These are phyloP conservation scores for Lydus trimaculatus DNA, from an alignment of 2,888 invertebrate species.

Conservation along the genomic window DNA sequence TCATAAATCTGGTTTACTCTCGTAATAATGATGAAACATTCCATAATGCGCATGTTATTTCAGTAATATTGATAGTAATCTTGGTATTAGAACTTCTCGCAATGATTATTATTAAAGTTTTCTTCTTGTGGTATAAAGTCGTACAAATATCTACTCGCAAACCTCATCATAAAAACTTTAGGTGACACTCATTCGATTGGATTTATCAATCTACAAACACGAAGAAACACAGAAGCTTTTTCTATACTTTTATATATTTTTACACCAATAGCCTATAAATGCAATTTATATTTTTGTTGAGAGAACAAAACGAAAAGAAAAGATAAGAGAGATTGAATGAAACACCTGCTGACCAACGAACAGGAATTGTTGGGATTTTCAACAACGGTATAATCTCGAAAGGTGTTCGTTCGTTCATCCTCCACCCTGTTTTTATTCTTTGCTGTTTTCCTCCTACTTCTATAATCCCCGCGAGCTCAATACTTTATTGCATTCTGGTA, in stretches of 20 bases:
- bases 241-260: not conserved
- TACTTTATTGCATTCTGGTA: constrained; percentile 21
- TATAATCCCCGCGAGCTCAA: constrained; percentile 22
- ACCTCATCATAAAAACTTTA: constrained; percentile 12
- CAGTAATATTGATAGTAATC: constrained; percentile 15
- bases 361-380: not conserved
- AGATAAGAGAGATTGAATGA: not conserved
- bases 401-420: too few relatives aligned
- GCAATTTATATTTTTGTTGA: not conserved
- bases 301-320: not conserved
- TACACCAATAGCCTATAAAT: not conserved
- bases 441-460: constrained; percentile 9
- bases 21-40: not conserved
- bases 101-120: constrained; percentile 10
- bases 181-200: not conserved
- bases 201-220: constrained; percentile 1
- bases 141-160: not conserved
- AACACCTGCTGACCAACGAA: constrained; percentile 5
- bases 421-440: not conserved
- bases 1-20: not conserved
- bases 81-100: constrained; percentile 13
- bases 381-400: constrained; percentile 6
- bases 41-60: not conserved
- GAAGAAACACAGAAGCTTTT: not conserved
- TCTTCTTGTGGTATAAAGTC: not conserved